Conservation (phyloP, 2,797 vertebrate genomes). For the Setipinna tenuifilis region DNA sequence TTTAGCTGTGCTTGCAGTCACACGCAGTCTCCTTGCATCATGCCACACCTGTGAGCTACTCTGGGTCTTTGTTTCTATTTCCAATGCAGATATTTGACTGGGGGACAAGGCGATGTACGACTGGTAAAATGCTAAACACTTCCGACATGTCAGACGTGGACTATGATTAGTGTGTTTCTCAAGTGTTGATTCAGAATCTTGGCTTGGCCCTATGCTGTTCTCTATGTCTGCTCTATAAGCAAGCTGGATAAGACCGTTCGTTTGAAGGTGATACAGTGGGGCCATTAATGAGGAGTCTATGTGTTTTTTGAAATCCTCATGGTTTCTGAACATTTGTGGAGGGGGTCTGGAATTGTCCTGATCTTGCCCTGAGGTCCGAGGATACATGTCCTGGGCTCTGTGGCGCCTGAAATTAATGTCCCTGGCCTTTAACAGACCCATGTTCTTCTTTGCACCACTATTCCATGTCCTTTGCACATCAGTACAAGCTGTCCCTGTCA, state of each 20-base stretch:
- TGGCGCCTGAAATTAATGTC: too few species aligned
- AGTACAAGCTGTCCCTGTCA: too few species aligned
- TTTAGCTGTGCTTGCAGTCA: conserved; percentile 8
- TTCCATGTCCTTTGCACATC: too few species aligned
- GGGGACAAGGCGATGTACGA: neutral
- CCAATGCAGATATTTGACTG: neutral
- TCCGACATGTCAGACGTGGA: neutral
- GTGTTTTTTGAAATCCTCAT: too few species aligned
- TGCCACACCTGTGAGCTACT: conserved; percentile 17
- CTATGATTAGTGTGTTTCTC: neutral
- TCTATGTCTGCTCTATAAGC: neutral
- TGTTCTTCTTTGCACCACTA: too few species aligned
- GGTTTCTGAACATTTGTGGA: too few species aligned
- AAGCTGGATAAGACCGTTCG: neutral
- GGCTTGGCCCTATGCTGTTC: neutral
- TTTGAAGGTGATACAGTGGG: too few species aligned
- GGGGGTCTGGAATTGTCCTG: too few species aligned
- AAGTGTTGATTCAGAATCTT: neutral
- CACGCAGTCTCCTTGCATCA: conserved; percentile 14
- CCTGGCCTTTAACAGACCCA: too few species aligned
- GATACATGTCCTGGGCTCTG: too few species aligned
- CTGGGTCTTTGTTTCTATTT: conserved; percentile 7
- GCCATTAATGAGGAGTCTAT: too few species aligned
- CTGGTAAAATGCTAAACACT: neutral
- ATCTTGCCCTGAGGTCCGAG: too few species aligned